Evolutionary conservation across 2,113 vertebrate species (phyloP).

Genomic region (Xiphophorus maculatus): DNA sequence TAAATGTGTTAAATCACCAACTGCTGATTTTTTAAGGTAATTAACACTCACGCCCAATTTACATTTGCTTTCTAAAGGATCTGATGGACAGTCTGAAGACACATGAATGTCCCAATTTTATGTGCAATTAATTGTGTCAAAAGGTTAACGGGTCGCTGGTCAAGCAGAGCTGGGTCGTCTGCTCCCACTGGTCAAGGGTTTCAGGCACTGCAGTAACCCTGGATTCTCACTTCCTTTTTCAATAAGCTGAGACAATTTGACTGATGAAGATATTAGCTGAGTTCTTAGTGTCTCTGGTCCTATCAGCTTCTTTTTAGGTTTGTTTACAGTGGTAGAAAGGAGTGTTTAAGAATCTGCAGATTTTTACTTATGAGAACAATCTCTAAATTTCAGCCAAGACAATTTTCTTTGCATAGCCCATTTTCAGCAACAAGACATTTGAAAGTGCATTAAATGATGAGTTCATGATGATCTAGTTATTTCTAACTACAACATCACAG

Average conservation of each 20-base stretch:
- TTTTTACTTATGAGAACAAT: too few species aligned
- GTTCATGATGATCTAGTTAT: too few species aligned
- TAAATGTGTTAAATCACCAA: too few species aligned
- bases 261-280: too few species aligned
- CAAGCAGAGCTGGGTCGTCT: conserved; percentile 2
- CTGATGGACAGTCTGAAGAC: conserved; percentile 11
- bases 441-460: too few species aligned
- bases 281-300: background rate
- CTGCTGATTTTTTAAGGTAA: background rate
- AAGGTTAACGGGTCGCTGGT: conserved; percentile 12
- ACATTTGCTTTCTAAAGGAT: background rate
- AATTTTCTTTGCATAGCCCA: too few species aligned
- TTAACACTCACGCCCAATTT: background rate
- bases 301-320: background rate
- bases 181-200: background rate
- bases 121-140: background rate
- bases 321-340: background rate
- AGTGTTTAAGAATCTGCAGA: too few species aligned
- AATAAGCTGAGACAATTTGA: background rate
- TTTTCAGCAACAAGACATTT: too few species aligned
- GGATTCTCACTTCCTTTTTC: background rate
- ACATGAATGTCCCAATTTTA: conserved; percentile 8
- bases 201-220: too few species aligned
- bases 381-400: too few species aligned
- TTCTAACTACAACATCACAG: too few species aligned